Conservation (phyloP, 2,797 vertebrate species). For the Acanthis flammea region DNA sequence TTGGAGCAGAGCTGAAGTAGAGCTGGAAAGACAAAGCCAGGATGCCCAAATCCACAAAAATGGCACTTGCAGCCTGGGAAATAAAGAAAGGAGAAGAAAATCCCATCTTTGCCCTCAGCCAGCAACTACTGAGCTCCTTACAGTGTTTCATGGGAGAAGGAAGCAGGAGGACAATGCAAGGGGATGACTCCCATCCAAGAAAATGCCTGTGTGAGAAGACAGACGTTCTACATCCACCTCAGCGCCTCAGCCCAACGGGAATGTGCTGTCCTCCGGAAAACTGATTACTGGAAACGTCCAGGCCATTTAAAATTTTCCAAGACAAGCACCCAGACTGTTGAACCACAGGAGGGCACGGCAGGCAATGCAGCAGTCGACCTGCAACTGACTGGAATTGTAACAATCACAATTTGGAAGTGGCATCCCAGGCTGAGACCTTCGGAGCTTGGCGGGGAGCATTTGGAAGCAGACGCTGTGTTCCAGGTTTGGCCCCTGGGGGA, state of each 20-base stretch:
- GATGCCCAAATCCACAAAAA: neutral
- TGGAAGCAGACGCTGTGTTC: neutral
- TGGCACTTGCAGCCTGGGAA: neutral
- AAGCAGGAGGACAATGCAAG: slow-evolving; percentile 1
- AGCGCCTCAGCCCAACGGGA: neutral
- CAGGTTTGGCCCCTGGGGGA: neutral
- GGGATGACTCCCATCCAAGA: slow-evolving; percentile 52
- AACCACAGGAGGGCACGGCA: neutral
- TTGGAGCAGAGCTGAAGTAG: neutral
- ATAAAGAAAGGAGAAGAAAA: neutral
- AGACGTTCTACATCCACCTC: neutral
- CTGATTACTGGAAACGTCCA: neutral
- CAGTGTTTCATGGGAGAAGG: neutral
- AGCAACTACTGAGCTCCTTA: neutral
- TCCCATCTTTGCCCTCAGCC: neutral
- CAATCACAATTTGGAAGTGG: neutral
- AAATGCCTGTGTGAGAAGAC: slow-evolving; percentile 38
- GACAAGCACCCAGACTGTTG: neutral
- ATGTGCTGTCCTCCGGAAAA: slow-evolving; percentile 15
- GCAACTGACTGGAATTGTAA: slow-evolving; percentile 47
- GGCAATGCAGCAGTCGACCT: neutral
- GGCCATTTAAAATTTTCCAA: neutral
- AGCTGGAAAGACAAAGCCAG: neutral
- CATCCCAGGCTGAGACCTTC: neutral
- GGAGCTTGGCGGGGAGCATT: neutral